Conservation (phyloP, 2,113 vertebrate genomes). For the Acanthisitta chloris region DNA sequence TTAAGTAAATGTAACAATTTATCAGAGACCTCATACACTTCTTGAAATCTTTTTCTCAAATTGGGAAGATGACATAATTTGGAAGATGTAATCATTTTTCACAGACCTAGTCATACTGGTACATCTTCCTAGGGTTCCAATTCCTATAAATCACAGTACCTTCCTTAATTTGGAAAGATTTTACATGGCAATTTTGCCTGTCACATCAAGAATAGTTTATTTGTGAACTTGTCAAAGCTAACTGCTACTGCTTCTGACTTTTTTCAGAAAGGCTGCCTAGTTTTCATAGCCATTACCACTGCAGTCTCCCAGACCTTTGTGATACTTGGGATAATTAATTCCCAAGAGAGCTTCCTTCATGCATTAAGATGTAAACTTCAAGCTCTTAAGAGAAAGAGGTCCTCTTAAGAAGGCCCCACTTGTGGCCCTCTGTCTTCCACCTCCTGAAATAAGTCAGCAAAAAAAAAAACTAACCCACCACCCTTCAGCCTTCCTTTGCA, state of each 20-base stretch:
- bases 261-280: background rate
- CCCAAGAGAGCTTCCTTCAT: background rate
- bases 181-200: background rate
- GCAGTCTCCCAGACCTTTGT: background rate
- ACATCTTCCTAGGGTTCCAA: background rate
- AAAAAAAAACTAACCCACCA: background rate
- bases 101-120: background rate
- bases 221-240: background rate
- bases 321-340: background rate
- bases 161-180: background rate
- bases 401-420: too few species aligned
- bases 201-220: background rate
- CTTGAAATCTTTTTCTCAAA: background rate
- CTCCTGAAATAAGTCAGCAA: background rate
- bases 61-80: background rate
- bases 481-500: background rate
- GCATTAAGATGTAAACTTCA: background rate
- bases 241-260: background rate
- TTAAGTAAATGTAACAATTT: slow-evolving; percentile 6
- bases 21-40: background rate
- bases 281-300: background rate
- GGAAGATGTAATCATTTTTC: background rate
- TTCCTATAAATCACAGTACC: background rate
- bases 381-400: background rate
- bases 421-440: background rate